Base-by-base conservation (phyloP, 64 coral and sea anemone genomes). In the Hydrozoanthus tunicans region DNA sequence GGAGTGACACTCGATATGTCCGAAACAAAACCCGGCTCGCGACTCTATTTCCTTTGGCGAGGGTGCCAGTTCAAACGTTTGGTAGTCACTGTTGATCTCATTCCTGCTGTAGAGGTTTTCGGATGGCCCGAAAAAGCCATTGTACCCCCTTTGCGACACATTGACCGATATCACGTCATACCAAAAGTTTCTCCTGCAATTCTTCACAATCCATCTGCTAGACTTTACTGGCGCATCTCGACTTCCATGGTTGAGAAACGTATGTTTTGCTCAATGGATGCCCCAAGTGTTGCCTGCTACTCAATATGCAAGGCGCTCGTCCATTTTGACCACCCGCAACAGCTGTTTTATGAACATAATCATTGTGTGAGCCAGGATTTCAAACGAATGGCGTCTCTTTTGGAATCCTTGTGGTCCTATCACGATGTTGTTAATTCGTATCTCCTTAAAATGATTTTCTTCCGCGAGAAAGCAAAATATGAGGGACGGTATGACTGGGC, bases 1-100 rank as follows among this genome's bases (percentile, higher is more conserved):
- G 91, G 91, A 7, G 91, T 92, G 58, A 92, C 91, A 77, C 80
- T 92, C 59, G 91, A 92, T 59, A 92, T 85, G 80, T 92, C 81
- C n/a, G 25, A 85, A 43, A 92, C 81, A 10, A 92, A 92, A 24
- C 91, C 91, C 15, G 91, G 91, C 7, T 92, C 91, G 13, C 80
- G 81, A 24, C 83, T 92, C 80, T 92, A 74, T 52, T 92, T 92
- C 81, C 58, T 92, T 9, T 92, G 91, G 91, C 70, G 91, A 56
- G 91, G 91, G 12, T 92, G 91, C 43, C 81, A 85, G 17, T 92
- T 85, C 32, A 92, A 92, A 60, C 58, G 81, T 4, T 7, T 92
- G 80, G 51, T 92, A 14, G 81, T 92, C 7, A 66, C 80, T 23
- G 91, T 92, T 14, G 91, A 92, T 78, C 91, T 92, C 0, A 86